Evolutionary conservation across 2,888 invertebrate genomes (phyloP), one percentile per base, ranked within the genome.

Genomic region (Abrostola tripartita): DNA sequence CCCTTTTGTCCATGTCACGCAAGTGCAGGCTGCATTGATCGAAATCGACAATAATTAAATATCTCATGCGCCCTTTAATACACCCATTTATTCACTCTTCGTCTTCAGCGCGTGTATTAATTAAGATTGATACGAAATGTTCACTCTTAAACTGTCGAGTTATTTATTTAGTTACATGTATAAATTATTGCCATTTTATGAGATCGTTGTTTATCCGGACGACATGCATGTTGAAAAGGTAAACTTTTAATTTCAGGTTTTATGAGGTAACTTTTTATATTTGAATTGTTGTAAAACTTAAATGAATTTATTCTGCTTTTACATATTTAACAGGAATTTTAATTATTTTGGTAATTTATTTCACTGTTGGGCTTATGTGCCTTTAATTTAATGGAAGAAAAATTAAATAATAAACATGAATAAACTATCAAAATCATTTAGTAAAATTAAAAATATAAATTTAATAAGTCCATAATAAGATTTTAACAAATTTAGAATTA

Each of bases 41-140:
- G 85, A 77, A 92, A 92, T 93, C 92, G 84, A 76, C 86, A 84
- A 87, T 92, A 94, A 94, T 94, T 93, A 93, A 93, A 92, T 91
- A 92, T 92, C 90, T 90, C 87, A 88, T 90, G 90, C 88, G 86
- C 88, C 85, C 87, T 90, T 91, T 91, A 91, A 91, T 92, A 90
- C 87, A 88, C 86, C 88, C 90, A 92, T 93, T 91, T 93, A 93
- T 93, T 91, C 88, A 84, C 85, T 87, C 84, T 79, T 76, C 84
- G 87, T 87, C 85, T 85, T 83, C 79, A 80, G 84, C 77, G 80
- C 81, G 77, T 75, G 87, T 87, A 88, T 92, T 93, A 92, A 93
- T 93, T 93, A 92, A 93, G 92, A 93, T 92, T 92, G 92, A 93
- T 92, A 86, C 83, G 82, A 85, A 86, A 84, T 84, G 84, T 87